Base-by-base conservation (phyloP, 2,888 invertebrate genomes). In the Didymodactylos carnosus region DNA sequence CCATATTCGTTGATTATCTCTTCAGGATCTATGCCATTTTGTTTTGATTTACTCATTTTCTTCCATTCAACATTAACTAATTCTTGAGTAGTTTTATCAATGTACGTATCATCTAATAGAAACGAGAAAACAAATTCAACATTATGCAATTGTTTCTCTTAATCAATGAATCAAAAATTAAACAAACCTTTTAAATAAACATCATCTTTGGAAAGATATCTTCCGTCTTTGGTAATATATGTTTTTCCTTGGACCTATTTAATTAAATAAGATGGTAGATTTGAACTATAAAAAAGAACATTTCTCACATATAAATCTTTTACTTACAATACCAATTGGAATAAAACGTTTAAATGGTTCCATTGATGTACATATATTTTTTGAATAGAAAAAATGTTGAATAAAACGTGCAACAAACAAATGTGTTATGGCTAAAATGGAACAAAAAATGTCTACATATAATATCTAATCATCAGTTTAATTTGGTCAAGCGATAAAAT, bases 41-140 rank as follows among this genome's bases (percentile, higher is more conserved):
- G 86, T 83, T 97, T 98, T 0, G 97, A 97, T 85, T 99, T 99
- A 79, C 94, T 94, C 98, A 98, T 98, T 86, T 98, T 98, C 81
- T 98, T 97, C 46, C 72, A 75, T 49, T 72, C 41, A 29, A 46
- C 39, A 29, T 27, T n/a, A 4, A 75, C 1, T 19, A 2, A 13
- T 69, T 72, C 43, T 27, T 35, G 27, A 14, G 27, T 72, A 19
- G 23, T 25, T 14, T 13, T 40, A 69, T 62, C 39, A 25, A 39
- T 10, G 8, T 27, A 27, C 39, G 69, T 72, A 14, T 70, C 27
- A 4, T 70, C 73, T n/a, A n/a, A 5, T 39, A 69, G 23, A 10
- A 10, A 7, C 35, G 16, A 4, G 27, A 14, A 8, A 16, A 8
- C 76, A 76, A 70, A n/a, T n/a, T n/a, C n/a, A n/a, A n/a, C n/a